phyloP scores from a whole-genome alignment of 2,888 invertebrate species.

The Litoditis marina region DNA sequence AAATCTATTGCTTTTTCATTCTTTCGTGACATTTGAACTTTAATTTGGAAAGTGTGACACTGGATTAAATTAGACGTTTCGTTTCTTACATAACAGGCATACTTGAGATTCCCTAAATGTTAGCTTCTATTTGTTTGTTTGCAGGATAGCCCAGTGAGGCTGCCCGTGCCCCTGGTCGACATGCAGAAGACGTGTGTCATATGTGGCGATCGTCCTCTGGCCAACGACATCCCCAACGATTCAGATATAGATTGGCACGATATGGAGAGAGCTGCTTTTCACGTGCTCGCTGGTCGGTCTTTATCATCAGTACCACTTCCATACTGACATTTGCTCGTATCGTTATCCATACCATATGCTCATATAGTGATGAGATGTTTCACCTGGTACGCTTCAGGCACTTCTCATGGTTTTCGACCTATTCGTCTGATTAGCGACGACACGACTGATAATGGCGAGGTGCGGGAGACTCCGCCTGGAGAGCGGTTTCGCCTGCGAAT shows the following conservation, averaged over 20 bases:
- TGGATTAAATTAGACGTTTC: too few relatives aligned
- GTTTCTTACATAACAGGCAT: too few relatives aligned
- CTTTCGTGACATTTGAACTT: too few relatives aligned
- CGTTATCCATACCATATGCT: too few relatives aligned
- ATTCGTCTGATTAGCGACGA: slow-evolving; percentile 35
- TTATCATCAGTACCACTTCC: too few relatives aligned
- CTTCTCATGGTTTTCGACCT: slow-evolving; percentile 18
- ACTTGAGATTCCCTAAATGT: neutral
- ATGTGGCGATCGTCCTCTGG: slow-evolving; percentile 40
- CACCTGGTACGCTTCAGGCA: too few relatives aligned
- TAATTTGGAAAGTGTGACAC: too few relatives aligned
- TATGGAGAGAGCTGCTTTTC: slow-evolving; percentile 45
- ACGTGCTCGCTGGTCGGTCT: slow-evolving; percentile 31
- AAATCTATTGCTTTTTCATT: neutral
- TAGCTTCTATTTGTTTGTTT: too few relatives aligned
- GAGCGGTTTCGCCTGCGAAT: slow-evolving; percentile 47
- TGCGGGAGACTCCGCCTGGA: slow-evolving; percentile 44
- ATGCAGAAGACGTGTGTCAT: slow-evolving; percentile 21
- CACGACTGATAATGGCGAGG: slow-evolving; percentile 42
- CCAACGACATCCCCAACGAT: slow-evolving; percentile 22
- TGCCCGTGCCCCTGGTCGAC: slow-evolving; percentile 12
- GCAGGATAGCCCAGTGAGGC: too few relatives aligned
- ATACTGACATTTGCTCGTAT: too few relatives aligned
- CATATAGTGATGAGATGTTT: too few relatives aligned
- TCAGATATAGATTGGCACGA: slow-evolving; percentile 29